phyloP scores from a whole-genome alignment of 2,113 vertebrate genomes.

The Scortum barcoo region DNA sequence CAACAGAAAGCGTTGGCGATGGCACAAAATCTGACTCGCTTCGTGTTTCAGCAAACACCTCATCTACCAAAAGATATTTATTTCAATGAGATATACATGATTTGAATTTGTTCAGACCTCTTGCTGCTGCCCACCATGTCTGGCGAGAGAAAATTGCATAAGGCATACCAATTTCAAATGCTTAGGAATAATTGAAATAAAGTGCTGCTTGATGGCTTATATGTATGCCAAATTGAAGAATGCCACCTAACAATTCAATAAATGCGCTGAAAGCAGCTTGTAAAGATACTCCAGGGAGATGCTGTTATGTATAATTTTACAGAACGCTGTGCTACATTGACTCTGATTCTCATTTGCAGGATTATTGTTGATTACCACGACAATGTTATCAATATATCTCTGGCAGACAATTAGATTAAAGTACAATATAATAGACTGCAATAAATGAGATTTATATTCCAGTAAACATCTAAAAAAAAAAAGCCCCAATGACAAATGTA shows the following conservation, averaged over 20 bases:
- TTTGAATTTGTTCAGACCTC: not conserved
- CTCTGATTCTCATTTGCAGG: not conserved
- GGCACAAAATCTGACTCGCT: no score
- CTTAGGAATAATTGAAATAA: constrained; percentile 2
- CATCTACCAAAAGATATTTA: not conserved
- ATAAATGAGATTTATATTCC: not conserved
- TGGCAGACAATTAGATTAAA: not conserved
- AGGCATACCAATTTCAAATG: not conserved
- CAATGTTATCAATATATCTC: constrained; percentile 8
- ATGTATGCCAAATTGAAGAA: not conserved
- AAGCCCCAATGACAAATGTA: not conserved
- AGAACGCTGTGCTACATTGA: not conserved
- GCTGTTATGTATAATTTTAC: not conserved
- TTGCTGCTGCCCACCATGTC: not conserved
- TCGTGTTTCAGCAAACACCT: not conserved
- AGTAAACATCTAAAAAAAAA: not conserved
- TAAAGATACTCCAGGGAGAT: not conserved
- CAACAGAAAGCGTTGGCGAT: not conserved
- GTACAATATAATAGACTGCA: constrained; percentile 2
- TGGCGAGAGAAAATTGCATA: not conserved
- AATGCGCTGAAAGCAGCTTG: not conserved
- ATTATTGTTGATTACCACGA: constrained; percentile 10
- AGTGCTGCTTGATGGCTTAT: not conserved
- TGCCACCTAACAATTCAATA: not conserved
- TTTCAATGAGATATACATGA: not conserved